A percentile compares a stretch with the other conserved stretches of the same genome.
These are phyloP conservation scores for Asbolus verrucosus DNA, from an alignment of 1,140 invertebrate species.

Conservation along the genomic window DNA sequence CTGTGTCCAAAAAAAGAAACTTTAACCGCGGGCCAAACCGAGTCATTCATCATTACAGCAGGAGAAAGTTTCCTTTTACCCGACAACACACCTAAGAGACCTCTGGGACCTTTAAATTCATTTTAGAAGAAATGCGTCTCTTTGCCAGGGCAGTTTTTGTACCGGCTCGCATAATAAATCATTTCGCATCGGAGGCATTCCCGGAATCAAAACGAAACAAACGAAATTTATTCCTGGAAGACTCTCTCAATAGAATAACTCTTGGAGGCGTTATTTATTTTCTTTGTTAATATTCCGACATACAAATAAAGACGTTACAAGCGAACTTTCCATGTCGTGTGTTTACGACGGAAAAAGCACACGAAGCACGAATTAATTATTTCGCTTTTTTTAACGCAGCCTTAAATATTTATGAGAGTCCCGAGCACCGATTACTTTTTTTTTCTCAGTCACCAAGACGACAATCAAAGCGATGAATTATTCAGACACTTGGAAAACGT, in stretches of 20 bases:
- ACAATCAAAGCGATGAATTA: slow-evolving; percentile 24
- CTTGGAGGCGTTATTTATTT: not conserved
- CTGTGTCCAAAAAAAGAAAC: slow-evolving; percentile 60
- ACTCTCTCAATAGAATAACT: too few relatives aligned
- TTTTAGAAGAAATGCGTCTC: not conserved
- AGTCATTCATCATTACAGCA: slow-evolving; percentile 8
- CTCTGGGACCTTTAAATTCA: slow-evolving; percentile 21
- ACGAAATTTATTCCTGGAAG: not conserved
- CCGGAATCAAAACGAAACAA: slow-evolving; percentile 1
- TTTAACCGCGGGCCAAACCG: not conserved
- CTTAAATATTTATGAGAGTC: slow-evolving; percentile 32
- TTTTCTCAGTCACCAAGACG: slow-evolving; percentile 8
- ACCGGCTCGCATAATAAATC: not conserved
- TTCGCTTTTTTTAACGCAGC: slow-evolving; percentile 2
- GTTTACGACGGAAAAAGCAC: not conserved
- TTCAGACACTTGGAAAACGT: slow-evolving; percentile 28
- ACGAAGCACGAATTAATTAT: slow-evolving; percentile 19
- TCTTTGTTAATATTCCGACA: not conserved
- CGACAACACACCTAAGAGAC: slow-evolving; percentile 5
- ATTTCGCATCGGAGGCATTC: not conserved
- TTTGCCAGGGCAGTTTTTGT: not conserved
- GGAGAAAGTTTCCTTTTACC: slow-evolving; percentile 13
- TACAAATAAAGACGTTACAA: not conserved
- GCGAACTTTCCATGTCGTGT: not conserved
- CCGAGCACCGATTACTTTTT: slow-evolving; percentile 26